These are phyloP conservation scores for Lasioglossum lativentre DNA, from an alignment of 2,888 invertebrate species.

Conservation along the genomic window DNA sequence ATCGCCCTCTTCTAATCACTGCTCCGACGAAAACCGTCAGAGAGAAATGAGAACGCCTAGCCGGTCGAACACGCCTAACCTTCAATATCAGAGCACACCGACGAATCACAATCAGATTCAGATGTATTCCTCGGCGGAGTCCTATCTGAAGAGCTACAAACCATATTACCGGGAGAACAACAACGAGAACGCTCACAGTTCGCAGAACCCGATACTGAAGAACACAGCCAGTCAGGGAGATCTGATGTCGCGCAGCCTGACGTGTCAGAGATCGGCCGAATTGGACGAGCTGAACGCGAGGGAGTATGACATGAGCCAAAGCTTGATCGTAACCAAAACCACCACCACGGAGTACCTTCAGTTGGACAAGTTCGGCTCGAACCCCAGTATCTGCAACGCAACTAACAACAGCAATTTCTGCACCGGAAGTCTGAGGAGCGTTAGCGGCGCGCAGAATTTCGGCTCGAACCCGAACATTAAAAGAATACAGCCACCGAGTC, in stretches of 20 bases:
- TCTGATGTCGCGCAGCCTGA: conserved; percentile 79
- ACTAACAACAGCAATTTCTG: conserved; percentile 29
- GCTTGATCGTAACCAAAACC: conserved; percentile 82
- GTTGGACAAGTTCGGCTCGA: conserved; percentile 80
- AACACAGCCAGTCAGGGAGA: conserved; percentile 64
- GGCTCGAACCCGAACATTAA: conserved; percentile 78
- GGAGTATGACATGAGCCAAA: conserved; percentile 83
- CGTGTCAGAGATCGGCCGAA: conserved; percentile 75
- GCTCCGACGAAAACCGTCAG: conserved; percentile 80
- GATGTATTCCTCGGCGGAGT: conserved; percentile 73
- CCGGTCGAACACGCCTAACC: conserved; percentile 74
- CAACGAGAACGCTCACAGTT: conserved; percentile 67
- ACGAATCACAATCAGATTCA: conserved; percentile 76
- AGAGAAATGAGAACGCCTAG: conserved; percentile 76
- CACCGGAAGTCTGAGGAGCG: conserved; percentile 41
- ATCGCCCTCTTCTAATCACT: conserved; percentile 45
- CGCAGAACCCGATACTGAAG: conserved; percentile 22
- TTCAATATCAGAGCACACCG: conserved; percentile 55
- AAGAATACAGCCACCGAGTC: conserved; percentile 85
- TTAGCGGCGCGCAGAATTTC: conserved; percentile 59
- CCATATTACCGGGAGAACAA: conserved; percentile 73
- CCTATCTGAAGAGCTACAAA: conserved; percentile 74
- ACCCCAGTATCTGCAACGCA: conserved; percentile 74
- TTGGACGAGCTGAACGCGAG: conserved; percentile 73
- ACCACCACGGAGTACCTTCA: conserved; percentile 82